These are phyloP conservation scores for Zaprionus kolodkinae DNA, from an alignment of 1,140 invertebrate species.

Conservation along the genomic window DNA sequence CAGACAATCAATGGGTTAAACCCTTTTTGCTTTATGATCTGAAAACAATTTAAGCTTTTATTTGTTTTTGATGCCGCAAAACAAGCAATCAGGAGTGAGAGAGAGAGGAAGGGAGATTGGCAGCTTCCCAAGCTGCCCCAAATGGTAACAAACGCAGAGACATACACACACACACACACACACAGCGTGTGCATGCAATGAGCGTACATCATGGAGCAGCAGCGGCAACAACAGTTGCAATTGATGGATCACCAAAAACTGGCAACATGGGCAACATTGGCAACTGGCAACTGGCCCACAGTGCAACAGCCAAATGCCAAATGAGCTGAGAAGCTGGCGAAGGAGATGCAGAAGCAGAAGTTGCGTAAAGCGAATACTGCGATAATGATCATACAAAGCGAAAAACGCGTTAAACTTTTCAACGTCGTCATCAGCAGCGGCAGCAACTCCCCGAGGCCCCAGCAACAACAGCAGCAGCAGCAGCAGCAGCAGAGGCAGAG, in stretches of 20 bases:
- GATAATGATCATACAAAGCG: constrained; percentile 82
- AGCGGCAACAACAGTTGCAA: constrained; percentile 60
- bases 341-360: constrained; percentile 73
- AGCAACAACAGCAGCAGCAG: constrained; percentile 14
- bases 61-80: constrained; percentile 80
- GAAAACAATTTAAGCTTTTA: constrained; percentile 82
- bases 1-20: constrained; percentile 78
- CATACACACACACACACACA: no score
- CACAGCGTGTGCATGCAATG: constrained; percentile 58
- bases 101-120: not conserved
- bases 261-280: no score
- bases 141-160: constrained; percentile 71
- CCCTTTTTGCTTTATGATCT: constrained; percentile 79
- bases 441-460: constrained; percentile 32
- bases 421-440: constrained; percentile 70
- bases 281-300: constrained; percentile 45
- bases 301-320: constrained; percentile 59
- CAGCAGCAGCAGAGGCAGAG: constrained; percentile 30
- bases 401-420: constrained; percentile 82
- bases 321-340: constrained; percentile 59
- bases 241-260: constrained; percentile 79
- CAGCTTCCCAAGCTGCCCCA: constrained; percentile 21
- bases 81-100: constrained; percentile 61
- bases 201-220: constrained; percentile 67
- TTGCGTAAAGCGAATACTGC: constrained; percentile 77